phyloP scores from a whole-genome alignment of 2,888 invertebrate species.

The Proisotoma minuta region DNA sequence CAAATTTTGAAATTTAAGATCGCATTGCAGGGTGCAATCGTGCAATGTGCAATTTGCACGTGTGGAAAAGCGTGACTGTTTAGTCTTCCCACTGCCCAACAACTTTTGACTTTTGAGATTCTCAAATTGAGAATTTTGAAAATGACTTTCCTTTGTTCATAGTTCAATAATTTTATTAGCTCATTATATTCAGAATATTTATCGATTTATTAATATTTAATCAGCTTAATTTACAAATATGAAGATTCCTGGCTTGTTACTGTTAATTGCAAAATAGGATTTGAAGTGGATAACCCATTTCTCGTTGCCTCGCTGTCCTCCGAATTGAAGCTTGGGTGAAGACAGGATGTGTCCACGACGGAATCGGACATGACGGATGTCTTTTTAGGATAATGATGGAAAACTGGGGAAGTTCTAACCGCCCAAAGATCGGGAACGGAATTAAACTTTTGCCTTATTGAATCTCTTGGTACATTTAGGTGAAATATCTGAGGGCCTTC shows the following conservation, averaged over 20 bases:
- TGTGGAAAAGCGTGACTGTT: too few relatives aligned
- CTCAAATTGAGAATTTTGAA: too few relatives aligned
- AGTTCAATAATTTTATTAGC: too few relatives aligned
- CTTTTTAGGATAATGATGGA: slow-evolving; percentile 29
- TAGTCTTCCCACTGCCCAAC: too few relatives aligned
- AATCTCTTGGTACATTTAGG: slow-evolving; percentile 5
- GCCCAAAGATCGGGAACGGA: slow-evolving; percentile 44
- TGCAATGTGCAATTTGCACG: too few relatives aligned
- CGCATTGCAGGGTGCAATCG: too few relatives aligned
- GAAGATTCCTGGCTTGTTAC: slow-evolving; percentile 40
- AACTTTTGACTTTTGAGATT: too few relatives aligned
- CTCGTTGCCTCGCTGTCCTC: neutral
- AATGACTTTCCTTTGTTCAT: too few relatives aligned
- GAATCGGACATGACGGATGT: slow-evolving; percentile 37
- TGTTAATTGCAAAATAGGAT: slow-evolving; percentile 41
- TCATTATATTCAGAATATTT: too few relatives aligned
- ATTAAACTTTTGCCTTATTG: slow-evolving; percentile 28
- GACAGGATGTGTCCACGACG: slow-evolving; percentile 25
- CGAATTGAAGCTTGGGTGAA: slow-evolving; percentile 8
- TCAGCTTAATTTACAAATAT: slow-evolving; percentile 32
- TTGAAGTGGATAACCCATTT: slow-evolving; percentile 14
- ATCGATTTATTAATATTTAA: too few relatives aligned
- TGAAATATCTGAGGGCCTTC: neutral
- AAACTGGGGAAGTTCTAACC: slow-evolving; percentile 31
- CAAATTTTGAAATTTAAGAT: too few relatives aligned